Conservation (phyloP, 2,113 vertebrate genomes). For the Dicentrarchus labrax region DNA sequence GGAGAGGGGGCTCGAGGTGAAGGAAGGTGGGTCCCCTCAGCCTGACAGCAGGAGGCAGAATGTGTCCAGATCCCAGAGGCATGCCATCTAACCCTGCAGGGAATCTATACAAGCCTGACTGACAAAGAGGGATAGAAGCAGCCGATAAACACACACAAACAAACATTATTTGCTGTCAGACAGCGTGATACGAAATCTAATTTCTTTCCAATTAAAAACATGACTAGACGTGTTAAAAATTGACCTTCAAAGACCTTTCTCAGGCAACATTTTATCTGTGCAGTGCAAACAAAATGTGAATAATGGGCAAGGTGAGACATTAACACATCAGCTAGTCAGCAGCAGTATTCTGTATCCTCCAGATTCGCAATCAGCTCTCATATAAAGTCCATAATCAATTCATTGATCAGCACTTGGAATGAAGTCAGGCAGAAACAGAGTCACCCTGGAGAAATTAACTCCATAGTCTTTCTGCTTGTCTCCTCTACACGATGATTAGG, state of each 20-base stretch:
- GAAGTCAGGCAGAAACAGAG: conserved; percentile 67
- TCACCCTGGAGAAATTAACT: conserved; percentile 78
- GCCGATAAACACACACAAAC: conserved; percentile 24
- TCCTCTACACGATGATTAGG: conserved; percentile 67
- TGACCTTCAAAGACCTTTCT: conserved; percentile 49
- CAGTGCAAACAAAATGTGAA: conserved; percentile 43
- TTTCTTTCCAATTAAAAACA: conserved; percentile 37
- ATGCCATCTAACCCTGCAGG: conserved; percentile 17
- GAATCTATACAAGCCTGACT: conserved; percentile 18
- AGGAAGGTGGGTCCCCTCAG: conserved; percentile 55
- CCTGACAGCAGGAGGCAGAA: conserved; percentile 67
- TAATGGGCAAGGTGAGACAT: conserved; percentile 43
- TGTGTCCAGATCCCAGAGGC: conserved; percentile 63
- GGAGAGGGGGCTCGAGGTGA: conserved; percentile 25
- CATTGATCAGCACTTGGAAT: conserved; percentile 76
- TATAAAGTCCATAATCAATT: conserved; percentile 81
- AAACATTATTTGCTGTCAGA: conserved; percentile 22
- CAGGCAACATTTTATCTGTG: conserved; percentile 2
- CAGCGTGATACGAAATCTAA: conserved; percentile 9
- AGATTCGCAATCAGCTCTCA: conserved; percentile 59
- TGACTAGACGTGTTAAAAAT: conserved; percentile 11
- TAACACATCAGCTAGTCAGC: conserved; percentile 51
- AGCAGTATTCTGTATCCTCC: conserved; percentile 56
- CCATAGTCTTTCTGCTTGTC: conserved; percentile 66
- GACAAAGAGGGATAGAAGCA: neutral